Base-by-base conservation (phyloP, 2,888 invertebrate species). In the Alcis repandata region DNA sequence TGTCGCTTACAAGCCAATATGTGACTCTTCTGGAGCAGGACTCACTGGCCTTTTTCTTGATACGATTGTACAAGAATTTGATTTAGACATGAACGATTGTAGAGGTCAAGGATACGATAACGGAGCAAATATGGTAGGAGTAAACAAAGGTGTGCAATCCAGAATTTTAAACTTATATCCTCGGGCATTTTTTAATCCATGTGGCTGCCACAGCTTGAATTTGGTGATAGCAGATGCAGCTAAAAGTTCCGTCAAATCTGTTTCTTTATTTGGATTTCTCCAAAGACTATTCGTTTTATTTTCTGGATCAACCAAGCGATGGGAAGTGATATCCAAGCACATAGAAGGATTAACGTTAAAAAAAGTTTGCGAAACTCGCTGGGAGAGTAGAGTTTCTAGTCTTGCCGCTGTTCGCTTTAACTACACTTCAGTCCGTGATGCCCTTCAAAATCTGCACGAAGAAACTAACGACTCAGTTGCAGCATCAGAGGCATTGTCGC, bases 301-400 rank as follows among this genome's bases (percentile, higher is more conserved):
- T 40, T 40, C 40, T n/a, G 40, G n/a, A n/a, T 40, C 40, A n/a
- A n/a, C n/a, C n/a, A n/a, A 40, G 10, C 40, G 40, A 40, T 40
- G 40, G 40, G n/a, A n/a, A n/a, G n/a, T n/a, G n/a, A n/a, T n/a
- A n/a, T n/a, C n/a, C n/a, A n/a, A n/a, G n/a, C n/a, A n/a, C n/a
- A n/a, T n/a, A n/a, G n/a, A n/a, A n/a, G n/a, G n/a, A n/a, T n/a
- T n/a, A n/a, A n/a, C n/a, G n/a, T n/a, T n/a, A n/a, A n/a, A n/a
- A n/a, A n/a, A n/a, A n/a, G n/a, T n/a, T n/a, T n/a, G n/a, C n/a
- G n/a, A n/a, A n/a, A n/a, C n/a, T n/a, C n/a, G n/a, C n/a, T n/a
- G n/a, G n/a, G n/a, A n/a, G n/a, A n/a, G n/a, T n/a, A n/a, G n/a
- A n/a, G n/a, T n/a, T n/a, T n/a, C n/a, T n/a, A n/a, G n/a, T n/a